Evolutionary conservation across 2,888 invertebrate species (phyloP).

Genomic region (Sinodicranocentrus sp.): DNA sequence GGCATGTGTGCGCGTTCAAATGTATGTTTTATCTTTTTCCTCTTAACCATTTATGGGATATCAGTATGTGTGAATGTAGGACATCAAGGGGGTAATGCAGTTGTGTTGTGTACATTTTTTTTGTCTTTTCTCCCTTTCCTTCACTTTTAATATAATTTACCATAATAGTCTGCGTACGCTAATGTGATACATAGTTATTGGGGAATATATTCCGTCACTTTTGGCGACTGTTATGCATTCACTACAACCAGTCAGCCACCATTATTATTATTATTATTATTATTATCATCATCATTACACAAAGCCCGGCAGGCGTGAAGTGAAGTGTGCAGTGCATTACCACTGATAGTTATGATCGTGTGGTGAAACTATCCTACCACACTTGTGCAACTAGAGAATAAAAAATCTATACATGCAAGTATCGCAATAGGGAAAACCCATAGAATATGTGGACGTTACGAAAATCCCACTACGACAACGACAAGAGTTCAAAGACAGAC

Average conservation of each 20-base stretch:
- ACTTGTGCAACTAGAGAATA: too few species aligned
- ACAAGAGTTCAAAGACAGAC: too few species aligned
- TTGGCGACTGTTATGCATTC: neutral
- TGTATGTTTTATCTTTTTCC: neutral
- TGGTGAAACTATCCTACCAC: too few species aligned
- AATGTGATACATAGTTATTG: conserved; percentile 34
- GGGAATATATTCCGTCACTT: conserved; percentile 38
- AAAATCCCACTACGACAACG: too few species aligned
- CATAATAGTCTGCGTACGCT: conserved; percentile 42
- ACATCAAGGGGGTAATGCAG: too few species aligned
- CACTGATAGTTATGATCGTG: too few species aligned
- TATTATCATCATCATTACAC: conserved; percentile 32
- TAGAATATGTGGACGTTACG: too few species aligned
- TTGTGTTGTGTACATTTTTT: conserved; percentile 10
- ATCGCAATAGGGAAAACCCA: too few species aligned
- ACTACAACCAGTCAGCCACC: conserved; percentile 12
- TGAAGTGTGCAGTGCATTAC: conserved; percentile 2
- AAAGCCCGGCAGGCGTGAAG: conserved; percentile 49
- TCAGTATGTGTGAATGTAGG: neutral
- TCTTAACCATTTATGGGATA: neutral
- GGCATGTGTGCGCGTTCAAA: neutral
- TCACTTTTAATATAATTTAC: conserved; percentile 40
- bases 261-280: conserved; percentile 33
- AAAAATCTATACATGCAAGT: too few species aligned
- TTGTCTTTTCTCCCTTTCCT: conserved; percentile 20